A percentile compares a stretch with the other conserved stretches of the same genome.
phyloP scores from a whole-genome alignment of 2,888 invertebrate genomes.

The Leucoma salicis region DNA sequence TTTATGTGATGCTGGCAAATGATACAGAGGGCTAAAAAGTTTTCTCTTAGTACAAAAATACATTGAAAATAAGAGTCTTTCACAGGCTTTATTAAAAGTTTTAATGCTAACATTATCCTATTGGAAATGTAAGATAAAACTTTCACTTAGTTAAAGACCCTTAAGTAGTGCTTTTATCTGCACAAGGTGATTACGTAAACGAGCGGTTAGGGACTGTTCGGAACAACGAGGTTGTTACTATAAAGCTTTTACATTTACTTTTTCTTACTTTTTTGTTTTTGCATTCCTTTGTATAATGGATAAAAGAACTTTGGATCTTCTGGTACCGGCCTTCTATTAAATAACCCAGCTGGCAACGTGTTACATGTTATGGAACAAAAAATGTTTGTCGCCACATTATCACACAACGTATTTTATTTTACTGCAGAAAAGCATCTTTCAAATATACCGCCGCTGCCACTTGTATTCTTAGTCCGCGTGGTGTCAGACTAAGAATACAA shows the following conservation, averaged over 20 bases:
- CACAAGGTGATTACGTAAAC: background rate
- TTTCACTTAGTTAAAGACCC: background rate
- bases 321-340: background rate
- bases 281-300: conserved; percentile 1
- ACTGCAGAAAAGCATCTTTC: too few relatives aligned
- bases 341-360: background rate
- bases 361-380: too few relatives aligned
- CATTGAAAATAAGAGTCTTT: too few relatives aligned
- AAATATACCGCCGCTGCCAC: too few relatives aligned
- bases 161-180: background rate
- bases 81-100: background rate
- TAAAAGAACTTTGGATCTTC: background rate
- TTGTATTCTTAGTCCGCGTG: too few relatives aligned
- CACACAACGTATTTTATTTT: too few relatives aligned
- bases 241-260: conserved; percentile 19
- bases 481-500: too few relatives aligned
- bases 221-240: background rate
- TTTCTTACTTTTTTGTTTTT: conserved; percentile 1
- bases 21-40: too few relatives aligned
- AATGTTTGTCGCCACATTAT: too few relatives aligned
- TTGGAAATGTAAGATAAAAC: background rate
- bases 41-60: too few relatives aligned
- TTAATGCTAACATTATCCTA: background rate
- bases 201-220: background rate
- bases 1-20: too few relatives aligned